Base-by-base conservation (phyloP, 2,888 invertebrate genomes). In the Tipula vernalis region DNA sequence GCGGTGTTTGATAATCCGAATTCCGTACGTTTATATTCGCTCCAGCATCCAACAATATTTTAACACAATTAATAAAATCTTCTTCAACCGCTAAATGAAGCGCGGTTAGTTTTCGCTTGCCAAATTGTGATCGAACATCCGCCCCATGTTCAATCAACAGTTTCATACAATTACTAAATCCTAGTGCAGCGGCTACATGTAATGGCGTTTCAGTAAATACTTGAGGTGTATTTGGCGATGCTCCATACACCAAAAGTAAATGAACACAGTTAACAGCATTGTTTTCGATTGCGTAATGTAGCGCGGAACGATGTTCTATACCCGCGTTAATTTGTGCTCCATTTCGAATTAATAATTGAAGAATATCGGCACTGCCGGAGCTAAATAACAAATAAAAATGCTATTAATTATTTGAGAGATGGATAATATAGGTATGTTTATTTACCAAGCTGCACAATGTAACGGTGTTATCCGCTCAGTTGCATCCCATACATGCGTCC, bases 71-170 rank as follows among this genome's bases (percentile, higher is more conserved):
- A 0, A 94, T 94, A 89, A 96, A 96, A 5, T 97, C 97, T 89
- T 97, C 97, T 90, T 97, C 97, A 0, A 97, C 96, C 5, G 98
- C 97, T 88, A 57, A 92, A 92, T 98, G 98, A 41, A 98, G 91
- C 1, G 98, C 96, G 0, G 98, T 97, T 86, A 95, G 94, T 89
- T 95, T 94, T 36, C 94, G 94, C 0, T 93, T 90, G 0, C 96
- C 96, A 88, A 94, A 93, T 88, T 96, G 95, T 0, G 96, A 95
- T 86, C 95, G 92, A 0, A 96, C 95, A 89, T 97, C 96, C 0
- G 97, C 96, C 36, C 97, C 97, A 89, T 95, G 93, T 87, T 94
- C 94, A 87, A 97, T 92, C 36, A 98, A 92, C 88, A 98, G 92
- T 90, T 94, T 93, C 51, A 96, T 94, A 90, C 95, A 96, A 83